phyloP scores from a whole-genome alignment of 2,888 invertebrate genomes.

The Zhuqinia jingwanae region DNA sequence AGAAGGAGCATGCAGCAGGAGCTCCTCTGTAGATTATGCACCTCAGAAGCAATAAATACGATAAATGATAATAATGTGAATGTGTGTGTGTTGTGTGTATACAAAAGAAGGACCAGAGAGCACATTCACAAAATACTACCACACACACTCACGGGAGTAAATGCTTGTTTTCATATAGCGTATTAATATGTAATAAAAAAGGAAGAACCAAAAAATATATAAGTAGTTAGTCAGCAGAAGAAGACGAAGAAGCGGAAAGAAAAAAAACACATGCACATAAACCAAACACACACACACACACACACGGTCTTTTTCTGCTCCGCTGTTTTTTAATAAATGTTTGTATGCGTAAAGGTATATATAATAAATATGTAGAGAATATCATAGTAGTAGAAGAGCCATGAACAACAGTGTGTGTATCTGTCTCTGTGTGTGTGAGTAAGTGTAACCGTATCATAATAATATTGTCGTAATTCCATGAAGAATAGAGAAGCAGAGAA shows the following conservation, averaged over 20 bases:
- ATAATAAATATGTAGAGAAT: too few relatives aligned
- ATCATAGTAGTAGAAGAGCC: not conserved
- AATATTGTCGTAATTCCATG: constrained; percentile 47
- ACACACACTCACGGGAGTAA: not conserved
- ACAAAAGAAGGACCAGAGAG: not conserved
- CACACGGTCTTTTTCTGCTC: constrained; percentile 36
- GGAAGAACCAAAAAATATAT: constrained; percentile 4
- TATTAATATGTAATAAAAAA: not conserved
- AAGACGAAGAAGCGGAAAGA: constrained; percentile 7
- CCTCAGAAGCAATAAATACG: constrained; percentile 48
- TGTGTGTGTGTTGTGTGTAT: constrained; percentile 35
- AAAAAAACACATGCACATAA: constrained; percentile 33
- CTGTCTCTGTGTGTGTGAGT: not conserved
- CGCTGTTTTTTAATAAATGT: constrained; percentile 42
- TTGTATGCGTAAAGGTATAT: constrained; percentile 33
- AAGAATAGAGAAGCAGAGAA: constrained; percentile 5
- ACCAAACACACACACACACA: constrained; percentile 12
- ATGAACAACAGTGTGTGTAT: constrained; percentile 11
- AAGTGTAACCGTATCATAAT: constrained; percentile 37
- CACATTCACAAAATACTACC: constrained; percentile 34
- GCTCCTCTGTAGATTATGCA: constrained; percentile 33
- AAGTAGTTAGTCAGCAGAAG: not conserved
- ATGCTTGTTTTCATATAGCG: not conserved
- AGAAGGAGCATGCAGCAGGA: constrained; percentile 29
- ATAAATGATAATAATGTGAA: constrained; percentile 49